Conservation (phyloP, 1,140 invertebrate genomes). For the Trigoniulus corallinus region DNA sequence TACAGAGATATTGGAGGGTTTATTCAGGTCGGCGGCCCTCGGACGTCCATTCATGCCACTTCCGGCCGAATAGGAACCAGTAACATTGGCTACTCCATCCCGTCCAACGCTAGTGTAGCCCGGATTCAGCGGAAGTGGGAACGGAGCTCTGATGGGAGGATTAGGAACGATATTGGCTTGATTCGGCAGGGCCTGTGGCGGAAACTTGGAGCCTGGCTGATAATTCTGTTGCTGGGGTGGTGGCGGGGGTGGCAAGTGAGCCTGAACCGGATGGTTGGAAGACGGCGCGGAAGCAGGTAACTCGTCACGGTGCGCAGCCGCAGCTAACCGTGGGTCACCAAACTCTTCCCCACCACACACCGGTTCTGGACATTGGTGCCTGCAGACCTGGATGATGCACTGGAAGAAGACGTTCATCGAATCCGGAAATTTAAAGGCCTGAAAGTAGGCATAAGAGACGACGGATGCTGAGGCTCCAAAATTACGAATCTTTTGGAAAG, state of each 20-base stretch:
- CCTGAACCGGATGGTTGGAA: neutral
- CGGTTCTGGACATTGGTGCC: constrained; percentile 80
- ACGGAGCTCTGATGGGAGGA: constrained; percentile 8
- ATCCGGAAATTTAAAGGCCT: constrained; percentile 88
- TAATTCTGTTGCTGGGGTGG: neutral
- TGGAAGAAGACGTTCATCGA: constrained; percentile 96
- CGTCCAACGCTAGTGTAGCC: constrained; percentile 42
- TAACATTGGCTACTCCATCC: constrained; percentile 35
- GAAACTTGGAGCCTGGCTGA: neutral
- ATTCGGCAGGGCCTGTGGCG: neutral
- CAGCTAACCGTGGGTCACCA: constrained; percentile 19
- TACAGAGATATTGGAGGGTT: constrained; percentile 38
- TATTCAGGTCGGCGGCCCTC: constrained; percentile 56
- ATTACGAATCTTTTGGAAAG: constrained; percentile 91
- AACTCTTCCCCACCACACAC: constrained; percentile 50
- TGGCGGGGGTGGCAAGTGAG: neutral
- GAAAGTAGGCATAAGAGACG: constrained; percentile 83
- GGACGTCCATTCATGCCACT: constrained; percentile 67
- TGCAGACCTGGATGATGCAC: constrained; percentile 85
- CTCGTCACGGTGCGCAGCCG: constrained; percentile 21
- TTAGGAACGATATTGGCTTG: neutral
- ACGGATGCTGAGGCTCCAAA: constrained; percentile 84
- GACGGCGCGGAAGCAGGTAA: constrained; percentile 41
- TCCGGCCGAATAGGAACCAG: constrained; percentile 43
- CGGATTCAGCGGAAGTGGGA: constrained; percentile 1